These are phyloP conservation scores for Trypoxylus dichotomus DNA, from an alignment of 1,140 invertebrate genomes.

Conservation along the genomic window DNA sequence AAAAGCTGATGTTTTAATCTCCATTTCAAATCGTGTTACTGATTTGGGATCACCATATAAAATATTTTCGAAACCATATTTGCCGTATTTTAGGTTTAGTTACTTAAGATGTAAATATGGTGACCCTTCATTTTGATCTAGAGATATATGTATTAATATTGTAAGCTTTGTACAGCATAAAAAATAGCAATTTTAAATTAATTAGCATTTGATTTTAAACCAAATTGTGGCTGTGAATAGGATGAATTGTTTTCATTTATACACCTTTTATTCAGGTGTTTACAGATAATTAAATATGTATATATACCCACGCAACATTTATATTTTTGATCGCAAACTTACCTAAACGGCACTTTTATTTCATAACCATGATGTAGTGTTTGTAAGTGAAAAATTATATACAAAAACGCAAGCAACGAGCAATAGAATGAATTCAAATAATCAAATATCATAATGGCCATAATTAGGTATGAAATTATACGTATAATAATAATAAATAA, in stretches of 20 bases:
- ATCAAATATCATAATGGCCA: conserved; percentile 45
- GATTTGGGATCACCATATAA: too few species aligned
- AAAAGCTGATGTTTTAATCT: too few species aligned
- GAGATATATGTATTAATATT: too few species aligned
- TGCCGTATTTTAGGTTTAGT: too few species aligned
- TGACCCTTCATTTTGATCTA: too few species aligned
- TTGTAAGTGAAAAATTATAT: conserved; percentile 12
- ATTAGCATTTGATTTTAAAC: neutral
- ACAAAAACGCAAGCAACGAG: conserved; percentile 35
- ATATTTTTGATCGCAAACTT: neutral
- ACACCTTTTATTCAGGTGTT: neutral
- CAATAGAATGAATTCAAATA: conserved; percentile 43
- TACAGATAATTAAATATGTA: neutral
- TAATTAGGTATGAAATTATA: conserved; percentile 38
- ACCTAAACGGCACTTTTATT: neutral
- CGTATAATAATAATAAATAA: conserved; percentile 33
- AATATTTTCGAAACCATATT: too few species aligned
- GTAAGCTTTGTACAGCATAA: neutral
- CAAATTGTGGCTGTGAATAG: conserved; percentile 13
- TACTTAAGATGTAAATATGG: too few species aligned
- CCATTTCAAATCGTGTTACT: too few species aligned
- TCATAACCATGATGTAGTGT: conserved; percentile 15
- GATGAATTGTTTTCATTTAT: neutral
- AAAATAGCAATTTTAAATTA: neutral
- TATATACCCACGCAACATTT: neutral